These are phyloP conservation scores for Heteromormyrus szaboi DNA, from an alignment of 2,797 vertebrate genomes.

Conservation along the genomic window DNA sequence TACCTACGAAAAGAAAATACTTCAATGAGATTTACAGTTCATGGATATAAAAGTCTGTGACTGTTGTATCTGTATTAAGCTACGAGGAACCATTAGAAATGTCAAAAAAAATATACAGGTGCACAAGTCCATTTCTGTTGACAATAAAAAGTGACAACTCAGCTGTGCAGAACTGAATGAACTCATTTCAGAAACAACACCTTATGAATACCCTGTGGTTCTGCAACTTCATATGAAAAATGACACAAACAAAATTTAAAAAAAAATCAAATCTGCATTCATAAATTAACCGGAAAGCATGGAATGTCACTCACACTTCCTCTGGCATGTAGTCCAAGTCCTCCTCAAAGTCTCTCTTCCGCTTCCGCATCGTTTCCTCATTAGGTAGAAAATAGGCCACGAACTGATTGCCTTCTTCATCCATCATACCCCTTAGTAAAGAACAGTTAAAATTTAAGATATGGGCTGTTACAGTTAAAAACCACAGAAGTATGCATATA, in stretches of 20 bases:
- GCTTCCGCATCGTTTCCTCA: slow-evolving; percentile 84
- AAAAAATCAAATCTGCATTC: background rate
- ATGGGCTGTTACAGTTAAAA: background rate
- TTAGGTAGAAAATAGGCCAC: slow-evolving; percentile 92
- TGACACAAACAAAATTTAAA: background rate
- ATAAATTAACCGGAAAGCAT: background rate
- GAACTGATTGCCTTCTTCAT: slow-evolving; percentile 95
- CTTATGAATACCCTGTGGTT: background rate
- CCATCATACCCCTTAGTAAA: slow-evolving; percentile 86
- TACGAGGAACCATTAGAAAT: background rate
- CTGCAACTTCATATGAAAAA: background rate
- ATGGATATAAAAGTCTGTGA: background rate
- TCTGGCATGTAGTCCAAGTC: slow-evolving; percentile 85
- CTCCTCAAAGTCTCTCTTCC: slow-evolving; percentile 83
- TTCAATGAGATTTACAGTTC: background rate
- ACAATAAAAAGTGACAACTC: background rate
- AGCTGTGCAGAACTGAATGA: background rate
- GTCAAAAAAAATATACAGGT: background rate
- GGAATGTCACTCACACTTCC: slow-evolving; percentile 68
- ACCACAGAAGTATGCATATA: background rate
- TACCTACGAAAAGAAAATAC: slow-evolving; percentile 60
- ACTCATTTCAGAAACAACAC: background rate
- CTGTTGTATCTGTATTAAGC: background rate
- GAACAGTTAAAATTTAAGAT: background rate
- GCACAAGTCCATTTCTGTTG: background rate